Evolutionary conservation across 2,797 vertebrate species (phyloP).

Genomic region (Corythornis leucogaster): DNA sequence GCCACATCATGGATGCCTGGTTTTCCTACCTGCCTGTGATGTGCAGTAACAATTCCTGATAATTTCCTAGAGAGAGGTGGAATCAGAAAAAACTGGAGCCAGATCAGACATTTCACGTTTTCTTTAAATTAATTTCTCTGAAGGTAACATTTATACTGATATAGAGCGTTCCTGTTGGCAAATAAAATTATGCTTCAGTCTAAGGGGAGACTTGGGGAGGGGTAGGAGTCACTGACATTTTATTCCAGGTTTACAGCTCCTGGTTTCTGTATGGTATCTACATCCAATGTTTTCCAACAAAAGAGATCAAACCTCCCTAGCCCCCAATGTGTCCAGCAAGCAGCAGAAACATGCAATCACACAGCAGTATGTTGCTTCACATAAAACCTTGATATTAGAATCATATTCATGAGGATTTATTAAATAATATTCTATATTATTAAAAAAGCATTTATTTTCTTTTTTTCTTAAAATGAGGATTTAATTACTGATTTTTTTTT

Average conservation of each 20-base stretch:
- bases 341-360: neutral
- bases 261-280: neutral
- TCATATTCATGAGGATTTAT: neutral
- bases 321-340: neutral
- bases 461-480: neutral
- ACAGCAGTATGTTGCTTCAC: accelerated
- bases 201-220: neutral
- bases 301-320: neutral
- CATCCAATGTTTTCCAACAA: neutral
- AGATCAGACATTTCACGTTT: neutral
- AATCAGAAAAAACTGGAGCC: neutral
- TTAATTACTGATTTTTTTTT: neutral
- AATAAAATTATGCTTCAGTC: neutral
- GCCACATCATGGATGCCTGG: neutral
- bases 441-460: neutral
- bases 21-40: neutral
- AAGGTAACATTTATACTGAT: neutral
- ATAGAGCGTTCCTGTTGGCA: neutral
- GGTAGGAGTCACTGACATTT: neutral
- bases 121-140: neutral
- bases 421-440: too few relatives aligned
- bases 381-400: neutral
- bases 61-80: neutral
- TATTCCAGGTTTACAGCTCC: neutral
- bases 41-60: neutral